A percentile compares a stretch with the other conserved stretches of the same genome.
phyloP scores from a whole-genome alignment of 1,140 invertebrate genomes.

The Drosophila nigromelanica region DNA sequence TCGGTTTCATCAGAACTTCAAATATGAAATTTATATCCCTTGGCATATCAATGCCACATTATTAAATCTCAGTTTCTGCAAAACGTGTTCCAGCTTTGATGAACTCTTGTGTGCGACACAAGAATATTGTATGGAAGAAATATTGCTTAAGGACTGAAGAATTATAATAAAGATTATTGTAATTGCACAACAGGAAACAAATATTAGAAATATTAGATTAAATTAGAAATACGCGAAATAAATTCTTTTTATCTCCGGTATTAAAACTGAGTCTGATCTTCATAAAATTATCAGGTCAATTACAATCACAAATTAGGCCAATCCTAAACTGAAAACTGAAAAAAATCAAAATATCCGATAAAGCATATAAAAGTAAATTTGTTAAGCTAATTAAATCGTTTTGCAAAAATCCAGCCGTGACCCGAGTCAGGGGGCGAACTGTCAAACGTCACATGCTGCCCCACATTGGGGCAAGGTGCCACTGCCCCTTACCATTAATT shows the following conservation, averaged over 20 bases:
- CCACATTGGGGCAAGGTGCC: constrained; percentile 13
- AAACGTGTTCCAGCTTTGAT: background rate
- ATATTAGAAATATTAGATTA: no score
- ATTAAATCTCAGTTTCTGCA: constrained; percentile 1
- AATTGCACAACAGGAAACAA: no score
- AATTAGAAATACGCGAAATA: no score
- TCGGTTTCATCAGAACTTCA: constrained; percentile 30
- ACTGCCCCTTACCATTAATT: constrained; percentile 51
- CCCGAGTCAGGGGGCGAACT: background rate
- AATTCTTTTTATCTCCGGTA: no score
- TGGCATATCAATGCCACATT: constrained; percentile 13
- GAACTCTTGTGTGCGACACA: background rate
- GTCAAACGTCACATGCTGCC: constrained; percentile 13
- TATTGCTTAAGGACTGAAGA: no score
- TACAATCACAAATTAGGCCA: no score
- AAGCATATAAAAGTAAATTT: background rate
- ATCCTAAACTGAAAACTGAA: no score
- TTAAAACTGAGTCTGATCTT: no score
- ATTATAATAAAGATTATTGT: no score
- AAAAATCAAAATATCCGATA: background rate
- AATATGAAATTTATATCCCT: constrained; percentile 39
- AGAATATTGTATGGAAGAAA: no score
- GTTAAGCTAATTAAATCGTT: background rate
- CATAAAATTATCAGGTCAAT: no score
- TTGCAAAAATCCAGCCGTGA: no score